These are phyloP conservation scores for Vultur gryphus DNA, from an alignment of 2,797 vertebrate genomes.

Conservation along the genomic window DNA sequence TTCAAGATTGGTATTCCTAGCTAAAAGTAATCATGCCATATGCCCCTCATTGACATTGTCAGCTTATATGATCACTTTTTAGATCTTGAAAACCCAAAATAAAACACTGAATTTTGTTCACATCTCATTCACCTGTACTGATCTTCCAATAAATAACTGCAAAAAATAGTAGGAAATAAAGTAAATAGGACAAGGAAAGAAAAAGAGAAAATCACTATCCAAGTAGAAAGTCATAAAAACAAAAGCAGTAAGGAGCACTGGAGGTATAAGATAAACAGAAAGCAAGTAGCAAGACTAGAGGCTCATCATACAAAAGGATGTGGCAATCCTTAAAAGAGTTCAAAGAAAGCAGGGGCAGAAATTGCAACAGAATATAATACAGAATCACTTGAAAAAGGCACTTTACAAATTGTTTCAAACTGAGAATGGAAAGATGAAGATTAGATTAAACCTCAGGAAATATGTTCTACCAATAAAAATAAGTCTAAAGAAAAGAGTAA, in stretches of 20 bases:
- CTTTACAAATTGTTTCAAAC: not conserved
- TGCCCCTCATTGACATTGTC: not conserved
- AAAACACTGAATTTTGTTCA: not conserved
- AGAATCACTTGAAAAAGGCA: not conserved
- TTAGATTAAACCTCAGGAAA: not conserved
- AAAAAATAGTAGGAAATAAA: not conserved
- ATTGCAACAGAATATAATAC: not conserved
- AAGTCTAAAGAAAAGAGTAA: not conserved
- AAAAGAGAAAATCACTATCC: not conserved
- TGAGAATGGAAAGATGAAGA: not conserved
- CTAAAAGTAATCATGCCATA: not conserved
- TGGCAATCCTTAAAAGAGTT: not conserved
- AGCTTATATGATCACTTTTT: not conserved
- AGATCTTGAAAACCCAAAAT: not conserved
- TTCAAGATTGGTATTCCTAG: not conserved
- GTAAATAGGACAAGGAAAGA: not conserved
- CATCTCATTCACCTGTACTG: not conserved
- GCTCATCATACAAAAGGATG: not conserved
- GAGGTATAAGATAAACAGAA: not conserved
- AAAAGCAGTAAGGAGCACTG: not conserved
- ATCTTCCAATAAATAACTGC: not conserved
- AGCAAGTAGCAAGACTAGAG: not conserved
- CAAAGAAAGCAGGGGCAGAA: not conserved
- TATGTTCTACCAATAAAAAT: not conserved
- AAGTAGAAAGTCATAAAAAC: not conserved